Percentiles rank a stretch among this genome's conserved stretches.
phyloP scores from a whole-genome alignment of 2,888 invertebrate genomes.

The Vandiemenella viatica region DNA sequence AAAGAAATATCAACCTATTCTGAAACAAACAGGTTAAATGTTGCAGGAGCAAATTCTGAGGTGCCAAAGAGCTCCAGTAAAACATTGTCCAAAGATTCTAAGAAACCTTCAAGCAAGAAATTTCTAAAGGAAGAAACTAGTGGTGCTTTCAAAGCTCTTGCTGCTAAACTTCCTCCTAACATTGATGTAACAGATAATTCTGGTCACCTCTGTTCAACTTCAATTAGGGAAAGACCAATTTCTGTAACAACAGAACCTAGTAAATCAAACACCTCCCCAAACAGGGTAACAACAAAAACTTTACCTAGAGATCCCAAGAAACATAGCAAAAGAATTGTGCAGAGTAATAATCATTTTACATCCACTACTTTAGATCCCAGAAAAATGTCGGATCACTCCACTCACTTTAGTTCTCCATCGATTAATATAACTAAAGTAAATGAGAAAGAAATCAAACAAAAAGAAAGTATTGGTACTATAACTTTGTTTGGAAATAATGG shows the following conservation, averaged over 20 bases:
- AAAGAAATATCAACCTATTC: conserved; percentile 7
- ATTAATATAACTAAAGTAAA: not conserved
- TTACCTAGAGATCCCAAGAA: conserved; percentile 10
- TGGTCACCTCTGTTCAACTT: not conserved
- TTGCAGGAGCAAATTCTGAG: not conserved
- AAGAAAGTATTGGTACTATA: not conserved
- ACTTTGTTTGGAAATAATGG: not conserved
- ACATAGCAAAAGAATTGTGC: conserved; percentile 1
- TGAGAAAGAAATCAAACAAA: not conserved
- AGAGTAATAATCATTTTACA: conserved; percentile 1
- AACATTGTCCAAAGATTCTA: not conserved
- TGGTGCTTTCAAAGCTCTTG: too few relatives aligned
- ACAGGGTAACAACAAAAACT: conserved; percentile 8
- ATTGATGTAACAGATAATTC: not conserved
- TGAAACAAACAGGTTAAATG: not conserved
- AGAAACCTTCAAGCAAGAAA: not conserved
- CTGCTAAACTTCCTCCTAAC: too few relatives aligned
- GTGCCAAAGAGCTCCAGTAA: not conserved
- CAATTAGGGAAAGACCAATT: conserved; percentile 3
- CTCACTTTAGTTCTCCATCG: not conserved
- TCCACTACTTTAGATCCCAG: conserved; percentile 11
- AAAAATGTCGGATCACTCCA: conserved; percentile 4
- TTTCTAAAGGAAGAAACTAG: too few relatives aligned
- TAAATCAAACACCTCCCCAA: conserved; percentile 3
- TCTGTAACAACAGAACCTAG: conserved; percentile 1